A percentile compares a stretch with the other conserved stretches of the same genome.
These are phyloP conservation scores for Yponomeuta evonymella DNA, from an alignment of 2,888 invertebrate species.

Conservation along the genomic window DNA sequence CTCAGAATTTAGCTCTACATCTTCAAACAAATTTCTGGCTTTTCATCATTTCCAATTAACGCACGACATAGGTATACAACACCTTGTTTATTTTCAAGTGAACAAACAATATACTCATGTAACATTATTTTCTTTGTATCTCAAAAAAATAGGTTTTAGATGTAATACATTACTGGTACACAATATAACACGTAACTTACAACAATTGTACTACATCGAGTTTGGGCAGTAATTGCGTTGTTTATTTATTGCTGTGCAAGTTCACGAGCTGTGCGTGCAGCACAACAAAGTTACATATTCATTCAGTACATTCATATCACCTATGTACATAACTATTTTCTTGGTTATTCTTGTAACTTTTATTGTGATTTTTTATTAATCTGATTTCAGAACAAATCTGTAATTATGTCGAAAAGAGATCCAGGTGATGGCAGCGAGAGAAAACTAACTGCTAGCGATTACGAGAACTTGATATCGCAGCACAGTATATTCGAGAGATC, in stretches of 20 bases:
- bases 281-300: not conserved
- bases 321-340: no score
- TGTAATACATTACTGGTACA: not conserved
- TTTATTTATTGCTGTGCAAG: conserved; percentile 50
- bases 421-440: conserved; percentile 64
- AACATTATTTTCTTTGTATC: not conserved
- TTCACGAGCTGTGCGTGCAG: conserved; percentile 4
- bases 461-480: conserved; percentile 68
- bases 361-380: not conserved
- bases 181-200: not conserved
- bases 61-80: not conserved
- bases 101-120: not conserved
- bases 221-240: conserved; percentile 62
- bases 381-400: not conserved
- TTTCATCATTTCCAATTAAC: not conserved
- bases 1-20: not conserved
- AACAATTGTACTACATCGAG: not conserved
- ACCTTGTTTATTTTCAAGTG: conserved; percentile 13
- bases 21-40: not conserved
- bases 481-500: conserved; percentile 70
- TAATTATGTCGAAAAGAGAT: conserved; percentile 70
- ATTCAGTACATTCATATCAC: not conserved
- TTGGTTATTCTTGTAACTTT: not conserved
- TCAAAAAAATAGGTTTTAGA: not conserved
- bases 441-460: conserved; percentile 67